Evolutionary conservation across 1,140 invertebrate genomes (phyloP).

Genomic region (Aphaenogaster floridana): DNA sequence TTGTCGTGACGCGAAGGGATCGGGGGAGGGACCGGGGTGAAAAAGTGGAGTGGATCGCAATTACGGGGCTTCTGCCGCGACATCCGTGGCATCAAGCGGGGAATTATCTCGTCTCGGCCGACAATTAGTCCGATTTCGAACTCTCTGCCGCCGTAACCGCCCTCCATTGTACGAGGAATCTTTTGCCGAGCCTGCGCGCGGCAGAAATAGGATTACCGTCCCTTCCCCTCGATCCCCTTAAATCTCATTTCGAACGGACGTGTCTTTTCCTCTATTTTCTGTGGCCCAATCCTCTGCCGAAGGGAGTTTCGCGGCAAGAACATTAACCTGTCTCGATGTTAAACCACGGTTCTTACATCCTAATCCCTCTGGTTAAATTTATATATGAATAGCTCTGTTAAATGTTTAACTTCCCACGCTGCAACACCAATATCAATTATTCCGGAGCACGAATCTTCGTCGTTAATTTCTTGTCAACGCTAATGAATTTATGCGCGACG

Average conservation of each 20-base stretch:
- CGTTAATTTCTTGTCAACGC: conserved; percentile 30
- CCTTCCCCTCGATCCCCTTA: conserved; percentile 43
- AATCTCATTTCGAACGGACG: conserved; percentile 64
- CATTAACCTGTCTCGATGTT: conserved; percentile 30
- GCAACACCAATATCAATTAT: conserved; percentile 25
- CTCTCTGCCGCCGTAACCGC: conserved; percentile 31
- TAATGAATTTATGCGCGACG: conserved; percentile 33
- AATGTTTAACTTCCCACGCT: conserved; percentile 7
- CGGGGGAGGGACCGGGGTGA: not conserved
- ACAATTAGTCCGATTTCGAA: conserved; percentile 58
- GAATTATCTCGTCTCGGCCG: conserved; percentile 64
- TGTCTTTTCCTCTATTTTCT: conserved; percentile 61
- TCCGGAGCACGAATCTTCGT: not conserved
- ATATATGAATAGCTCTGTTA: conserved; percentile 20
- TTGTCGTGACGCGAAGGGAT: conserved; percentile 29
- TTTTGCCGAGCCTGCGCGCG: conserved; percentile 55
- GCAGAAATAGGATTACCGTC: conserved; percentile 43
- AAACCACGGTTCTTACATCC: conserved; percentile 14
- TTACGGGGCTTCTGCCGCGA: conserved; percentile 53
- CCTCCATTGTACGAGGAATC: conserved; percentile 45
- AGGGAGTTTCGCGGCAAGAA: conserved; percentile 12
- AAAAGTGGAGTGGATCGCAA: conserved; percentile 61
- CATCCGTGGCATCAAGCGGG: conserved; percentile 48
- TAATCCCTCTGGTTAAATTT: conserved; percentile 14
- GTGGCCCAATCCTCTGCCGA: conserved; percentile 19